A percentile compares a stretch with the other conserved stretches of the same genome.
Evolutionary conservation across 2,888 invertebrate species (phyloP).

Genomic region (Nomada ruficornis): DNA sequence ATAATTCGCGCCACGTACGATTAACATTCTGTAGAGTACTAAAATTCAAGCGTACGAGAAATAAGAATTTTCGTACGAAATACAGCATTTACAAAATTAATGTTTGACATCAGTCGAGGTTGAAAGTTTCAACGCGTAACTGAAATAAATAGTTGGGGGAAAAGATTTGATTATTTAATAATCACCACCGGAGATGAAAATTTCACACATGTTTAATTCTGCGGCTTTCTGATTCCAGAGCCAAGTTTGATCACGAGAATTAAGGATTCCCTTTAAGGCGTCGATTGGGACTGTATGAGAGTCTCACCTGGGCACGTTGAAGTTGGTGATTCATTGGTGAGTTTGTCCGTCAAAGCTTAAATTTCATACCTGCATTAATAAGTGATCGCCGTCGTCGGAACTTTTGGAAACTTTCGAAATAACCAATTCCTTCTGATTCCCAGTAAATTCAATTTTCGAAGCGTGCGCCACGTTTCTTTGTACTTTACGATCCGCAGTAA

Average conservation of each 20-base stretch:
- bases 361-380: neutral
- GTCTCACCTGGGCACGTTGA: slow-evolving; percentile 47
- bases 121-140: too few relatives aligned
- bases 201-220: slow-evolving; percentile 4
- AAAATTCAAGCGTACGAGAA: too few relatives aligned
- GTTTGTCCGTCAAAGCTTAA: neutral
- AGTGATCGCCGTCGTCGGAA: neutral
- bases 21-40: too few relatives aligned
- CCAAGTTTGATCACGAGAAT: slow-evolving; percentile 28
- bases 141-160: too few relatives aligned
- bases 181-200: neutral
- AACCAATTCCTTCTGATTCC: neutral
- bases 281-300: slow-evolving; percentile 2
- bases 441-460: neutral
- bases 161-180: neutral
- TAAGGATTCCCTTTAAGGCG: slow-evolving; percentile 45
- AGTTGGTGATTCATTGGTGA: slow-evolving; percentile 46
- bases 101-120: neutral
- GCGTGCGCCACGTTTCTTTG: neutral
- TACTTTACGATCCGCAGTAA: slow-evolving; percentile 1
- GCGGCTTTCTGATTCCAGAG: slow-evolving; percentile 47
- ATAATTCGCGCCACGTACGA: too few relatives aligned
- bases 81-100: neutral
- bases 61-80: too few relatives aligned
- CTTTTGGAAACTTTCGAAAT: neutral